A percentile compares a stretch with the other conserved stretches of the same genome.
Evolutionary conservation across 2,888 invertebrate genomes (phyloP).

Genomic region (Linnaemya vulpina): DNA sequence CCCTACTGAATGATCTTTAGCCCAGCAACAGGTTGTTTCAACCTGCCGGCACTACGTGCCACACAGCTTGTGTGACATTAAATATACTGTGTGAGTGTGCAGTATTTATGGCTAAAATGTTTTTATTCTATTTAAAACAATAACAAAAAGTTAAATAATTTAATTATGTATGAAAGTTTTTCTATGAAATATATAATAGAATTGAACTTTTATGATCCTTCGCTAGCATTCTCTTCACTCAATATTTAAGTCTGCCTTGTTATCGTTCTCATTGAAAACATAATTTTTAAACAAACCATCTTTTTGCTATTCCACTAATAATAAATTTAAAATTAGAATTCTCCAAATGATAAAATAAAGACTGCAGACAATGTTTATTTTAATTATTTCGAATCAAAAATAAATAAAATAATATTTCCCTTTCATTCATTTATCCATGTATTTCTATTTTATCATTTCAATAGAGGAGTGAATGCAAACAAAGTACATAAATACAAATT

Average conservation of each 20-base stretch:
- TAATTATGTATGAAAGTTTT: neutral
- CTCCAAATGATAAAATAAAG: conserved; percentile 38
- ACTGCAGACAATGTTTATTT: conserved; percentile 40
- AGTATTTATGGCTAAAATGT: too few species aligned
- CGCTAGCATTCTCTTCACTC: neutral
- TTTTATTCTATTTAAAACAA: too few species aligned
- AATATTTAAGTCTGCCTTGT: neutral
- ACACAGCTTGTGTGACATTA: too few species aligned
- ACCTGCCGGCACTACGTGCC: too few species aligned
- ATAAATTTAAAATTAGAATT: conserved; percentile 6
- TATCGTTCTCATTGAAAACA: neutral
- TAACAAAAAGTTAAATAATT: too few species aligned
- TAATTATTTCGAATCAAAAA: conserved; percentile 51
- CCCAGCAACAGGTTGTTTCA: too few species aligned
- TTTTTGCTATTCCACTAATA: neutral
- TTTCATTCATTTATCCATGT: conserved; percentile 7
- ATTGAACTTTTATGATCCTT: neutral
- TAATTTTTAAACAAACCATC: neutral
- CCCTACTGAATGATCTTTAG: too few species aligned
- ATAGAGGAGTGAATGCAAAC: neutral
- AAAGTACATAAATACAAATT: conserved; percentile 13
- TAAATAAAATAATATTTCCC: conserved; percentile 31
- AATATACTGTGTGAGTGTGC: too few species aligned
- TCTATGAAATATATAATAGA: neutral
- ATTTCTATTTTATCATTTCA: conserved; percentile 39